Evolutionary conservation across 2,888 invertebrate species (phyloP).

Genomic region (Actias luna): DNA sequence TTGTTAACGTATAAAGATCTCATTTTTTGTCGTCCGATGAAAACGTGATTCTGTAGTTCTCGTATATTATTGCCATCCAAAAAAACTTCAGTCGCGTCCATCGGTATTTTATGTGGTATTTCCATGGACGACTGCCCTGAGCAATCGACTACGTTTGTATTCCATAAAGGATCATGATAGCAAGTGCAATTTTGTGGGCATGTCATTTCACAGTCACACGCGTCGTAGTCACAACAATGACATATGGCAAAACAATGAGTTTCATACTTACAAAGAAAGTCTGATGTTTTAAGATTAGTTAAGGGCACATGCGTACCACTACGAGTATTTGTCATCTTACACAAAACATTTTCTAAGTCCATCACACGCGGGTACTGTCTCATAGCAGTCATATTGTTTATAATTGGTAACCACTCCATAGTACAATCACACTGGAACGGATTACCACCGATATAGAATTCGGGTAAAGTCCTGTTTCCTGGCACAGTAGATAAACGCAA

Average conservation of each 20-base stretch:
- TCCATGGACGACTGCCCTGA: conserved; percentile 89
- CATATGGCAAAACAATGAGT: conserved; percentile 96
- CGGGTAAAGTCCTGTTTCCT: conserved; percentile 88
- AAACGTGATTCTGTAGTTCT: conserved; percentile 92
- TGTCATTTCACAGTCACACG: conserved; percentile 98
- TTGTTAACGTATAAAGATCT: conserved; percentile 92
- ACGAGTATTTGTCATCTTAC: conserved; percentile 91
- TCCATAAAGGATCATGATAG: conserved; percentile 96
- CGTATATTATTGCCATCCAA: conserved; percentile 94
- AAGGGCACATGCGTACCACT: conserved; percentile 90
- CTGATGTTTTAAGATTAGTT: conserved; percentile 88
- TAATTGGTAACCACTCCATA: conserved; percentile 96
- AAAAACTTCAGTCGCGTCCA: conserved; percentile 96
- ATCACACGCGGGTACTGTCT: conserved; percentile 93
- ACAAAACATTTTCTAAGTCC: conserved; percentile 94
- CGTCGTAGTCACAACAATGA: conserved; percentile 97
- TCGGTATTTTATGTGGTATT: conserved; percentile 93
- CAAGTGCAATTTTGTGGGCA: conserved; percentile 97
- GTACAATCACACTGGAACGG: conserved; percentile 97
- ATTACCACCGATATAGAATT: conserved; percentile 95
- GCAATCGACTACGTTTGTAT: conserved; percentile 95
- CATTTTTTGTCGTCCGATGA: conserved; percentile 95
- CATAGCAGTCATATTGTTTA: conserved; percentile 91
- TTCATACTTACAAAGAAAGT: conserved; percentile 95
- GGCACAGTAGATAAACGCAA: conserved; percentile 89